A percentile compares a stretch with the other conserved stretches of the same genome.
phyloP scores from a whole-genome alignment of 2,113 vertebrate species.

The Neolamprologus variostigma region DNA sequence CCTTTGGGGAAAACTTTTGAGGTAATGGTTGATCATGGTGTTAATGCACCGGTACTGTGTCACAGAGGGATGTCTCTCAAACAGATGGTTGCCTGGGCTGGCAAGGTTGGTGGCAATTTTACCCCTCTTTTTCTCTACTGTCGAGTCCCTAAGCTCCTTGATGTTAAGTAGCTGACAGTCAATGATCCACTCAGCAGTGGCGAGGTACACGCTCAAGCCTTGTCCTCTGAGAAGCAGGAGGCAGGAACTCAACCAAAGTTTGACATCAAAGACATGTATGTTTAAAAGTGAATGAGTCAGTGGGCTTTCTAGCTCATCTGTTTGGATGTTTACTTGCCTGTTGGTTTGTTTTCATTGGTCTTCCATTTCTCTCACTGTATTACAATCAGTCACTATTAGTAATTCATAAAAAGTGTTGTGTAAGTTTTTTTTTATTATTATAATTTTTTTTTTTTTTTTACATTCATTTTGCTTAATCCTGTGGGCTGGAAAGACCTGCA shows the following conservation, averaged over 20 bases:
- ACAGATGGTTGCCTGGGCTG: conserved; percentile 42
- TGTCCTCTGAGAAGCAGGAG: conserved; percentile 13
- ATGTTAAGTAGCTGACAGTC: conserved; percentile 31
- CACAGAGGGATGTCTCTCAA: conserved; percentile 37
- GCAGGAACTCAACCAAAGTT: not conserved
- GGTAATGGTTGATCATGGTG: conserved; percentile 41
- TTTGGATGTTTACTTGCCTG: not conserved
- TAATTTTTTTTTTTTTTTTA: not conserved
- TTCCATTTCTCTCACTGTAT: not conserved
- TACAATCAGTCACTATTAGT: not conserved
- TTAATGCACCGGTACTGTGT: conserved; percentile 47
- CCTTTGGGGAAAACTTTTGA: conserved; percentile 14
- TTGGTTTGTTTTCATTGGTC: not conserved
- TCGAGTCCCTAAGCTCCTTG: conserved; percentile 29
- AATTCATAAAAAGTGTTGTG: not conserved
- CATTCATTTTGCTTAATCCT: not conserved
- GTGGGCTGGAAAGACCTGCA: not conserved
- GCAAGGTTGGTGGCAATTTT: conserved; percentile 34
- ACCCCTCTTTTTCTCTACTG: not conserved
- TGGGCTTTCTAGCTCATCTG: not conserved
- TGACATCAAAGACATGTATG: not conserved
- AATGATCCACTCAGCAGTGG: conserved; percentile 35
- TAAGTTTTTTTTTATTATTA: not conserved
- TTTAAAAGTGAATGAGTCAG: not conserved
- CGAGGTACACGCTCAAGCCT: not conserved